Percentiles rank a stretch among this genome's conserved stretches.
These are phyloP conservation scores for rabbit (Oryctolagus cuniculus) DNA, from an alignment of 2,113 vertebrate genomes.

Conservation along the genomic window DNA sequence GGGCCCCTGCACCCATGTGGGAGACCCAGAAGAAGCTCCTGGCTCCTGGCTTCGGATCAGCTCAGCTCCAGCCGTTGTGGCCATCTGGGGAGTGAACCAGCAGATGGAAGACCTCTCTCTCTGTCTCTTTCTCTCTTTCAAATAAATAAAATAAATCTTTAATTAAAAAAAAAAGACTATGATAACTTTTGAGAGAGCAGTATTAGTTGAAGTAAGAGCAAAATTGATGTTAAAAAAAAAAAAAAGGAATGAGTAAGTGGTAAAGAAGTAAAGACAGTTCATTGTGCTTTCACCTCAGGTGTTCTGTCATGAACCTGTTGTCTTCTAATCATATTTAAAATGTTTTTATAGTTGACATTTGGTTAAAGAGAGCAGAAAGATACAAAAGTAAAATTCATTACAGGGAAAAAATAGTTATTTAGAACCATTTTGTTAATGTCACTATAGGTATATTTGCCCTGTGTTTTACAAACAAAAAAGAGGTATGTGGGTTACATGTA, in stretches of 20 bases:
- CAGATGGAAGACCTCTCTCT: too few relatives aligned
- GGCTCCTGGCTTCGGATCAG: too few relatives aligned
- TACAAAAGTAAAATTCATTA: not conserved
- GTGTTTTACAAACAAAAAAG: conserved; percentile 98
- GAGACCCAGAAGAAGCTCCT: too few relatives aligned
- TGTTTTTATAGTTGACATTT: conserved; percentile 51
- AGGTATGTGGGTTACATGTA: conserved; percentile 99
- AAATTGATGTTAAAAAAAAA: conserved; percentile 26
- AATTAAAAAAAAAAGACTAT: not conserved
- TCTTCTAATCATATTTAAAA: not conserved
- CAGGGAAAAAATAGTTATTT: not conserved
- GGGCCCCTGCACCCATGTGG: too few relatives aligned
- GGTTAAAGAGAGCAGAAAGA: not conserved
- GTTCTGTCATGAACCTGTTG: not conserved
- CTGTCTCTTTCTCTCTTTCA: too few relatives aligned
- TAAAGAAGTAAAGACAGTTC: not conserved
- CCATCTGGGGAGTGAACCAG: too few relatives aligned
- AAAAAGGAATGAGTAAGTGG: not conserved
- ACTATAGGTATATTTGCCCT: conserved; percentile 97
- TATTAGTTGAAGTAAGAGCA: not conserved
- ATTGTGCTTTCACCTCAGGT: conserved; percentile 4
- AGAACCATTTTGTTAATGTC: conserved; percentile 68
- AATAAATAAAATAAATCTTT: too few relatives aligned
- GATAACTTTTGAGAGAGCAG: conserved; percentile 28
- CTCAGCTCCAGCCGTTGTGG: too few relatives aligned